A percentile compares a stretch with the other conserved stretches of the same genome.
These are phyloP conservation scores for Acanthacorydalis orientalis DNA, from an alignment of 2,888 invertebrate genomes.

Conservation along the genomic window DNA sequence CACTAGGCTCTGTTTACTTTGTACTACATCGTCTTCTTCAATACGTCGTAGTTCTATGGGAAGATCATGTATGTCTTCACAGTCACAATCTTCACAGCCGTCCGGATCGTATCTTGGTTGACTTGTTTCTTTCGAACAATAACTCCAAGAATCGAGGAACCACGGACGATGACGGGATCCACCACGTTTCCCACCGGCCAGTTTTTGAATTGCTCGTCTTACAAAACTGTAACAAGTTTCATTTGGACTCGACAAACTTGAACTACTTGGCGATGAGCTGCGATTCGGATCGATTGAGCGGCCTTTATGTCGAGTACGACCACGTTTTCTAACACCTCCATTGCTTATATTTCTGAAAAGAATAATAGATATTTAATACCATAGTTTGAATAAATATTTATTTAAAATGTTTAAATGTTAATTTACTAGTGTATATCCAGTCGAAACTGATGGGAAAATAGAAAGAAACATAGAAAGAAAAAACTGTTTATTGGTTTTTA, in stretches of 20 bases:
- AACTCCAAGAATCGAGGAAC: constrained; percentile 69
- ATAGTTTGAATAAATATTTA: background rate
- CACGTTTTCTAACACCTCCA: constrained; percentile 28
- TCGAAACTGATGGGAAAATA: too few species aligned
- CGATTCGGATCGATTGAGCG: constrained; percentile 48
- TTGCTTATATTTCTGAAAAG: constrained; percentile 20
- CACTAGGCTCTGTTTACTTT: background rate
- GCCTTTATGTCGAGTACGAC: constrained; percentile 32
- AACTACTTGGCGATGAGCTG: constrained; percentile 55
- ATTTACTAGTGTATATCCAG: too few species aligned
- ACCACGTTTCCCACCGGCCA: constrained; percentile 48
- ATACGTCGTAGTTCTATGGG: constrained; percentile 77
- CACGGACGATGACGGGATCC: constrained; percentile 43
- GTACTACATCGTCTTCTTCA: constrained; percentile 37
- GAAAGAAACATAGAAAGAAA: too few species aligned
- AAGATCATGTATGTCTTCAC: constrained; percentile 52
- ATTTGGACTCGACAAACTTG: constrained; percentile 78
- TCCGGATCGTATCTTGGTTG: constrained; percentile 31
- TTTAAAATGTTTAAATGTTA: too few species aligned
- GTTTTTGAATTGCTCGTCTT: constrained; percentile 64
- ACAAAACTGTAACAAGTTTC: constrained; percentile 92
- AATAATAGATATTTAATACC: background rate
- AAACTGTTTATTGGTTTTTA: too few species aligned
- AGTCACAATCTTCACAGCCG: constrained; percentile 36
- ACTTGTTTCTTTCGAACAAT: constrained; percentile 23